These are phyloP conservation scores for Aspidiotus destructor DNA, from an alignment of 2,888 invertebrate species.

Conservation along the genomic window DNA sequence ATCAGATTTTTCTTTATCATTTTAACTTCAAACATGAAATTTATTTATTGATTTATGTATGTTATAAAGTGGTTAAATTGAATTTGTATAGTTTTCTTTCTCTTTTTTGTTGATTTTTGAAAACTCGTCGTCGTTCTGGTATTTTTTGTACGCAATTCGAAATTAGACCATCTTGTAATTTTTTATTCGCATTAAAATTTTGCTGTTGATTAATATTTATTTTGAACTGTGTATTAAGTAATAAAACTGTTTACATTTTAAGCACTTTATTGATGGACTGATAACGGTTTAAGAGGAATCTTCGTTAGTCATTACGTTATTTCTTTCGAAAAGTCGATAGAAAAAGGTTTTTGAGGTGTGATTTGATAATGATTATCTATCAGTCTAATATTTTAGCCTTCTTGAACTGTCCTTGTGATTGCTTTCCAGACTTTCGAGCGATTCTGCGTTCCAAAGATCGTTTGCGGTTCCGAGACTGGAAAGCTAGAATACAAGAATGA, in stretches of 20 bases:
- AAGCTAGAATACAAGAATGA: background rate
- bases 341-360: too few relatives aligned
- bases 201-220: conserved; percentile 25
- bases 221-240: background rate
- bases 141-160: conserved; percentile 13
- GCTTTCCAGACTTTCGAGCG: conserved; percentile 22
- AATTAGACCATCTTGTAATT: conserved; percentile 30
- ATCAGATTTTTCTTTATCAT: background rate
- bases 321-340: too few relatives aligned
- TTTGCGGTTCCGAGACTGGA: conserved; percentile 6
- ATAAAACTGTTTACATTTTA: conserved; percentile 11
- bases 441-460: conserved; percentile 14
- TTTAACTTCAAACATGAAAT: background rate
- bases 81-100: conserved; percentile 28
- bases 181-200: conserved; percentile 32
- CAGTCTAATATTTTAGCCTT: conserved; percentile 1
- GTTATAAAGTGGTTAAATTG: conserved; percentile 17
- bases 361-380: too few relatives aligned
- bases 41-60: conserved; percentile 26
- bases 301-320: too few relatives aligned
- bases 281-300: too few relatives aligned
- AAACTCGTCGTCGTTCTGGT: conserved; percentile 20
- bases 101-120: conserved; percentile 23
- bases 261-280: too few relatives aligned
- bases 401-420: conserved; percentile 2